Percentiles rank a stretch among this genome's conserved stretches.
phyloP scores from a whole-genome alignment of 2,888 invertebrate species.

The Drosophila bunnanda region DNA sequence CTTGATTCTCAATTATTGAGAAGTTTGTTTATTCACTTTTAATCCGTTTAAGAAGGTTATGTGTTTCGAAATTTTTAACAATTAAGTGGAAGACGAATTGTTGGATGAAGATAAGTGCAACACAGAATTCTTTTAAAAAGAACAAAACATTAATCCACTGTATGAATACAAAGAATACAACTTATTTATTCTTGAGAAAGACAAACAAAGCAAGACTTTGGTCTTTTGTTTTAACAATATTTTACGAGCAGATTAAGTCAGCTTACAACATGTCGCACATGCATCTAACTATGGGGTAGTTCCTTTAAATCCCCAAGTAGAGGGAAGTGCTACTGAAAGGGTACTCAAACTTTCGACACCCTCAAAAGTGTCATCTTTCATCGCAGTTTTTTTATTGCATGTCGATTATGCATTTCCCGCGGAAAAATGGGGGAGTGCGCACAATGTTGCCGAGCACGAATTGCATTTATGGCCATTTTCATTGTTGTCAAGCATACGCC shows the following conservation, averaged over 20 bases:
- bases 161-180: neutral
- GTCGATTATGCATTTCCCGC: slow-evolving; percentile 54
- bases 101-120: neutral
- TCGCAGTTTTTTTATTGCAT: slow-evolving; percentile 54
- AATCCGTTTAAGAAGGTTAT: no score
- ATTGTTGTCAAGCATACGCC: slow-evolving; percentile 41
- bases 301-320: neutral
- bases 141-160: neutral
- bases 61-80: neutral
- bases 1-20: neutral
- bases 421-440: neutral
- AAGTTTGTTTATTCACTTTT: neutral
- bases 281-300: neutral
- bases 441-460: slow-evolving; percentile 39
- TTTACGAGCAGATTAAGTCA: neutral
- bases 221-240: neutral
- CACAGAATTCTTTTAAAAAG: neutral
- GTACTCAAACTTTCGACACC: slow-evolving; percentile 14
- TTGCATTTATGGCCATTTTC: slow-evolving; percentile 22
- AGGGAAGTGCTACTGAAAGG: neutral
- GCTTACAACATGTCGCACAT: neutral
- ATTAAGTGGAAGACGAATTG: neutral
- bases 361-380: slow-evolving; percentile 1
- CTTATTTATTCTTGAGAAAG: neutral
- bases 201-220: neutral